phyloP scores from a whole-genome alignment of 2,113 vertebrate species.

The Felis catus region F.catus_Fca126_mat1.0 CM031425.1:43913501-43914000 shows the following conservation, averaged over 20 bases:
- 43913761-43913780: neutral
- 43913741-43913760: neutral
- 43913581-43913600: neutral
- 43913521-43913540: neutral
- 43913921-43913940: slow-evolving; percentile 69
- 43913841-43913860: slow-evolving; percentile 29
- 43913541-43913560: neutral
- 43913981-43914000: slow-evolving; percentile 63
- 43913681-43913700: neutral
- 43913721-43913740: neutral
- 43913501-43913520: neutral
- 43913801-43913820: neutral
- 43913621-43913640: neutral
- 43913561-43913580: neutral
- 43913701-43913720: neutral
- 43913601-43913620: neutral
- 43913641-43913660: neutral
- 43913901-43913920: slow-evolving; percentile 42
- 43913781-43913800: neutral
- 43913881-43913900: neutral
- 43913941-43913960: slow-evolving; percentile 27
- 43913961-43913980: slow-evolving; percentile 50
- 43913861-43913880: neutral
- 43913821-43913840: neutral
- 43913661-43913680: neutral